Conservation (phyloP, 1,140 invertebrate genomes). For the Carcinoscorpius rotundicauda region DNA sequence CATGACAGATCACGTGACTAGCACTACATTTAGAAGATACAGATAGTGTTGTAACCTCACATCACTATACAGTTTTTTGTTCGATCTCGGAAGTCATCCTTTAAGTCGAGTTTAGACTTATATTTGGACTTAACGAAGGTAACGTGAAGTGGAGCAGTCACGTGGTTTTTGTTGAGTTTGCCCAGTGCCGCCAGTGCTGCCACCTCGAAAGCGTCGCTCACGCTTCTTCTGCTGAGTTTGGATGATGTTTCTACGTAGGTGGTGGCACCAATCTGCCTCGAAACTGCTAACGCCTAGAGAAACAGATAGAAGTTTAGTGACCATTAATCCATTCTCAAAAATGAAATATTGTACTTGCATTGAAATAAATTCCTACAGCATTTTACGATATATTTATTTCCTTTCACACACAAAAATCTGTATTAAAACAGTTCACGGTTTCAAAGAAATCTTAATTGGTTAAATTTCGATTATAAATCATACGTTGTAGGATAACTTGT, state of each 20-base stretch:
- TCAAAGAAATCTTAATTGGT: too few relatives aligned
- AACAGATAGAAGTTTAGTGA: background rate
- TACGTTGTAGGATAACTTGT: too few relatives aligned
- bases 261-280: constrained; percentile 47
- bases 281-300: constrained; percentile 40
- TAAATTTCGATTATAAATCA: too few relatives aligned
- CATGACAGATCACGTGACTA: too few relatives aligned
- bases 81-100: constrained; percentile 13
- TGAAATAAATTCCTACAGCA: too few relatives aligned
- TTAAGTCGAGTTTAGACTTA: constrained; percentile 10
- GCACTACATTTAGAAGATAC: too few relatives aligned
- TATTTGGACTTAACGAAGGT: constrained; percentile 4
- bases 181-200: constrained; percentile 48
- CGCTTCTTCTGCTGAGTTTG: constrained; percentile 43
- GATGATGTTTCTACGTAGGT: constrained; percentile 52
- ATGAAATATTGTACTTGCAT: too few relatives aligned
- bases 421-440: too few relatives aligned
- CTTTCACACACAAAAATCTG: too few relatives aligned
- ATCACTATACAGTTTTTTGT: constrained; percentile 15
- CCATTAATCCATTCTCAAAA: too few relatives aligned
- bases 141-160: constrained; percentile 30
- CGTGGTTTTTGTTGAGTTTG: constrained; percentile 45
- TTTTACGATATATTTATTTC: too few relatives aligned
- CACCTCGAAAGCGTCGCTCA: constrained; percentile 50
- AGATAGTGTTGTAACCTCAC: constrained; percentile 1